Conservation (phyloP, 1,140 invertebrate species). For the Ips nitidus region DNA sequence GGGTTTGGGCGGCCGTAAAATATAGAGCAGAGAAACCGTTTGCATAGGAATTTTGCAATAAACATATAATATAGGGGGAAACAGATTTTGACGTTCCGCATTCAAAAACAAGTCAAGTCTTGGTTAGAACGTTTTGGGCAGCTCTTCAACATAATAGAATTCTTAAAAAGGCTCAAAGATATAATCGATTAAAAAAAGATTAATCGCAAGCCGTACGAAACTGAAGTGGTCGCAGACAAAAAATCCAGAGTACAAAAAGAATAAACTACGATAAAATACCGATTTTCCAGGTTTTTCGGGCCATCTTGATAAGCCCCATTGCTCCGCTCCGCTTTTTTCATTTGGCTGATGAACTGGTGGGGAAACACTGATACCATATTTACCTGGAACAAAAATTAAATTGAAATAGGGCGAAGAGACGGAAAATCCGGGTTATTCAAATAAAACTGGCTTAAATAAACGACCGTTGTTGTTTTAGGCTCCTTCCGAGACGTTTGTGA, state of each 20-base stretch:
- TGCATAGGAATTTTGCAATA: constrained; percentile 25
- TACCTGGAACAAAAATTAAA: constrained; percentile 35
- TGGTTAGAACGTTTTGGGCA: neutral
- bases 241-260: constrained; percentile 14
- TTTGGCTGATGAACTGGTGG: constrained; percentile 24
- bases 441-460: constrained; percentile 27
- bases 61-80: constrained; percentile 6
- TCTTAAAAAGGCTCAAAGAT: too few relatives aligned
- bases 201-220: too few relatives aligned
- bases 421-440: constrained; percentile 25
- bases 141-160: neutral
- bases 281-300: constrained; percentile 20
- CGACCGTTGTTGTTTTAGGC: constrained; percentile 19
- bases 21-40: constrained; percentile 5
- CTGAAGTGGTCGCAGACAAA: neutral
- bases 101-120: neutral
- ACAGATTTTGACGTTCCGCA: too few relatives aligned
- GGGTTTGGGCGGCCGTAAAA: constrained; percentile 15
- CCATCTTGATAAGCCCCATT: constrained; percentile 32
- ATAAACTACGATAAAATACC: constrained; percentile 23
- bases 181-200: too few relatives aligned
- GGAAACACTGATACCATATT: constrained; percentile 27
- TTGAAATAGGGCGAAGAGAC: constrained; percentile 23
- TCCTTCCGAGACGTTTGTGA: neutral
- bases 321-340: constrained; percentile 18